Evolutionary conservation across 2,113 vertebrate genomes (phyloP).

Genomic region (human (Homo sapiens)): DNA sequence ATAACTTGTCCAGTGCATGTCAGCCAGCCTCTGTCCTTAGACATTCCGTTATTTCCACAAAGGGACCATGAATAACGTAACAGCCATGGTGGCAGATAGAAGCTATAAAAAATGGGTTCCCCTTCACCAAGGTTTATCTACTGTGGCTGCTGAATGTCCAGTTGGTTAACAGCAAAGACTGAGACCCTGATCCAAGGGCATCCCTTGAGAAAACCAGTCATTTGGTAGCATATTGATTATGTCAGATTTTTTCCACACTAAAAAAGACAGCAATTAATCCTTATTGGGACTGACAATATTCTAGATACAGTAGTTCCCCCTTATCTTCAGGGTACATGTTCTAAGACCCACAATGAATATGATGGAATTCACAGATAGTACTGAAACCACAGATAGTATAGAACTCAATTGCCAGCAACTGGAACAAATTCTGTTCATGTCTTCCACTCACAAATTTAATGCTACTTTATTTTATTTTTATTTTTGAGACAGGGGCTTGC

Average conservation of each 20-base stretch:
- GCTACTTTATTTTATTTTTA: too few species aligned
- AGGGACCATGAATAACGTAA: background rate
- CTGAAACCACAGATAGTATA: too few species aligned
- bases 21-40: background rate
- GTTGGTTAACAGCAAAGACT: background rate
- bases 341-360: background rate
- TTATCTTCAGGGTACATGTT: background rate
- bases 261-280: background rate
- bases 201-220: background rate
- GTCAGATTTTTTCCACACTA: background rate
- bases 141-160: background rate
- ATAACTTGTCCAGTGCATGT: background rate
- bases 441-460: background rate
- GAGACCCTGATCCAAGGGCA: background rate
- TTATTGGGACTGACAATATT: background rate
- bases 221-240: background rate
- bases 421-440: background rate
- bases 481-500: too few species aligned
- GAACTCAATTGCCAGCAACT: background rate
- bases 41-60: too few species aligned
- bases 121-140: background rate
- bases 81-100: background rate
- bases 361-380: too few species aligned
- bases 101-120: background rate
- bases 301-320: background rate